A percentile compares a stretch with the other conserved stretches of the same genome.
These are phyloP conservation scores for Anas bahamensis DNA, from an alignment of 2,797 vertebrate species.

Conservation along the genomic window DNA sequence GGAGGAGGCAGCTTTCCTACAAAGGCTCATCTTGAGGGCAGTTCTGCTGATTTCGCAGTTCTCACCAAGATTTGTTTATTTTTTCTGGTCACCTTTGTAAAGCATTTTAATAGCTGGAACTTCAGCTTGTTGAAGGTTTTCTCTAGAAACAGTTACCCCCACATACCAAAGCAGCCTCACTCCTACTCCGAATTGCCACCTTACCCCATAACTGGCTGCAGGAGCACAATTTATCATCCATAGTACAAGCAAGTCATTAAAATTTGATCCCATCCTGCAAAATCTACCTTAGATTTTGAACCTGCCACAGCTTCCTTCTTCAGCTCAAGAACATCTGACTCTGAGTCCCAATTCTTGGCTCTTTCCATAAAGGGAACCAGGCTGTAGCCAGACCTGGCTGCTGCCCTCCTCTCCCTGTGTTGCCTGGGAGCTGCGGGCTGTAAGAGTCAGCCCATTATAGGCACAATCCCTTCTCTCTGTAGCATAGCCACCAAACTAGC, in stretches of 20 bases:
- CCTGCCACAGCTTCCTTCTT: neutral
- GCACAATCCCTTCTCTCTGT: neutral
- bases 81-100: neutral
- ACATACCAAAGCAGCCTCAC: neutral
- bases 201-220: neutral
- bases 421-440: neutral
- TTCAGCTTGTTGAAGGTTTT: neutral
- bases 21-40: neutral
- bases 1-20: neutral
- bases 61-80: rapidly evolving
- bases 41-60: neutral
- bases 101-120: neutral
- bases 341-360: neutral
- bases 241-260: neutral
- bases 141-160: neutral
- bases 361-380: neutral
- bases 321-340: neutral
- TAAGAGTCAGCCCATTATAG: neutral
- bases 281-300: neutral
- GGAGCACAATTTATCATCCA: neutral
- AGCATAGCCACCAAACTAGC: neutral
- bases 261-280: neutral
- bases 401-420: neutral
- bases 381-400: neutral
- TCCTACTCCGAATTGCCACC: neutral